phyloP scores from a whole-genome alignment of 1,140 invertebrate species.

The Lordiphosa clarofinis region DNA sequence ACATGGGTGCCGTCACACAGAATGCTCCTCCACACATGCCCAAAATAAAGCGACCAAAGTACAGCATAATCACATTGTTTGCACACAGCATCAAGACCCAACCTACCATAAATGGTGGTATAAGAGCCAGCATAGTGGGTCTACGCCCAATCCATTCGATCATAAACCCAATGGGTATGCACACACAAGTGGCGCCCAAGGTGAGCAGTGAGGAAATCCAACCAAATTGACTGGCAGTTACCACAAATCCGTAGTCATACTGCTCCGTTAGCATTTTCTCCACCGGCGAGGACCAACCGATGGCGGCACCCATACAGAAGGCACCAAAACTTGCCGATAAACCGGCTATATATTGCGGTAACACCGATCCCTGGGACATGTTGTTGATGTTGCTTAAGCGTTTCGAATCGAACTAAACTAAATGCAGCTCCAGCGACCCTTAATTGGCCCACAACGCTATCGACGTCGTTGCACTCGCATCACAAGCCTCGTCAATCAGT shows the following conservation, averaged over 20 bases:
- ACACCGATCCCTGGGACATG: constrained; percentile 46
- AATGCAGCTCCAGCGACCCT: constrained; percentile 14
- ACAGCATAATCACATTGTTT: constrained; percentile 83
- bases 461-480: background rate
- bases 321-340: constrained; percentile 82
- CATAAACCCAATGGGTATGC: constrained; percentile 83
- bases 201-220: constrained; percentile 66
- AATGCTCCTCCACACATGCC: constrained; percentile 86
- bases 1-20: constrained; percentile 86
- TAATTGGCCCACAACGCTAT: constrained; percentile 33
- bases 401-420: constrained; percentile 36
- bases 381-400: constrained; percentile 9
- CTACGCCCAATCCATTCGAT: constrained; percentile 87
- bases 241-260: constrained; percentile 74
- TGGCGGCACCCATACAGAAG: constrained; percentile 82
- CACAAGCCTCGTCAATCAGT: constrained; percentile 35
- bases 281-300: constrained; percentile 87
- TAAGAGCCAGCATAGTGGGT: constrained; percentile 83
- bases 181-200: constrained; percentile 81
- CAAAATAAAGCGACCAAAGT: constrained; percentile 85
- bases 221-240: constrained; percentile 52
- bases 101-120: constrained; percentile 84
- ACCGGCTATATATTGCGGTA: constrained; percentile 63
- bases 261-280: constrained; percentile 77
- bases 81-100: constrained; percentile 85